A percentile compares a stretch with the other conserved stretches of the same genome.
These are phyloP conservation scores for Plemyria rubiginata DNA, from an alignment of 2,888 invertebrate species.

Conservation along the genomic window DNA sequence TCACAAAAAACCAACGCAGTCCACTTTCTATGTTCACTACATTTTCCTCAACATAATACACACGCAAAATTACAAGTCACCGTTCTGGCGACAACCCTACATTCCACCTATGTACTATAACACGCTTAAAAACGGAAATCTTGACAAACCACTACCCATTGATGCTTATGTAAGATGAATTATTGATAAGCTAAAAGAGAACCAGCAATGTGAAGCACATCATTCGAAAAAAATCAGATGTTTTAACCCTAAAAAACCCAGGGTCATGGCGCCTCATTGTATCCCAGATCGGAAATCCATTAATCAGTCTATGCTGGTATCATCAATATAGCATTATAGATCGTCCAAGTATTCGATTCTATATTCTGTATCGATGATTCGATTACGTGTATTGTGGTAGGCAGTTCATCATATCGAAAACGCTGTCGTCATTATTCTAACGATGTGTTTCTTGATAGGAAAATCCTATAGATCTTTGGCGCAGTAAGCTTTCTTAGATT, in stretches of 20 bases:
- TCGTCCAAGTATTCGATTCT: conserved; percentile 81
- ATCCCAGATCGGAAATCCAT: conserved; percentile 73
- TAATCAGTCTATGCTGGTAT: conserved; percentile 83
- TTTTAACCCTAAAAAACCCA: conserved; percentile 56
- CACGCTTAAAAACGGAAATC: conserved; percentile 16
- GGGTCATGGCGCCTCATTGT: conserved; percentile 71
- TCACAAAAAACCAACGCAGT: conserved; percentile 38
- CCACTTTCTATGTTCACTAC: conserved; percentile 50
- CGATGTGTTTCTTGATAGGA: conserved; percentile 31
- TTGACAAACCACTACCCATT: conserved; percentile 43
- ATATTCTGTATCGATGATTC: conserved; percentile 79
- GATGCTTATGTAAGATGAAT: conserved; percentile 21
- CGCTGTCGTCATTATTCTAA: conserved; percentile 62
- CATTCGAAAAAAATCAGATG: conserved; percentile 24
- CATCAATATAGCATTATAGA: conserved; percentile 83
- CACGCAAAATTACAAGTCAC: conserved; percentile 77
- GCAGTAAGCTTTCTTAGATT: neutral
- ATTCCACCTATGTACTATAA: conserved; percentile 53
- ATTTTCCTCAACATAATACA: conserved; percentile 62
- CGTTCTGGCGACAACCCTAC: conserved; percentile 80
- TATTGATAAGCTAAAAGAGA: conserved; percentile 6
- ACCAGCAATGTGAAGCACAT: conserved; percentile 49
- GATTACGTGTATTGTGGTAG: conserved; percentile 74
- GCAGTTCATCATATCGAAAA: conserved; percentile 73
- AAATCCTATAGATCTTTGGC: neutral